Evolutionary conservation across 2,797 vertebrate genomes (phyloP).

Genomic region (Malurus splendens): DNA sequence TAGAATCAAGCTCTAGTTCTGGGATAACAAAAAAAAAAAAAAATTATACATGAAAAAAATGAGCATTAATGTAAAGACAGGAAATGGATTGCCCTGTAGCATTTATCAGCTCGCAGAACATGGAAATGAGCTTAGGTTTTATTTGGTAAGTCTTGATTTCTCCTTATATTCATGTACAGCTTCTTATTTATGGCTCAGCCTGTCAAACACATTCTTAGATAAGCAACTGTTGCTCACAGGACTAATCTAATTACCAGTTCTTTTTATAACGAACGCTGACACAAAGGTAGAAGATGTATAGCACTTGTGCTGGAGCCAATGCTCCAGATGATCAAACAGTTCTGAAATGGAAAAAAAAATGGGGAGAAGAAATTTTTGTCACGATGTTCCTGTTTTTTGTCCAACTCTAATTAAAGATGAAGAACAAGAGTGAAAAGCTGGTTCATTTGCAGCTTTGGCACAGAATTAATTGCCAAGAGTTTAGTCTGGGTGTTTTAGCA

Average conservation of each 20-base stretch:
- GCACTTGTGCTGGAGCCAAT: slow-evolving; percentile 36
- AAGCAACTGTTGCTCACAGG: slow-evolving; percentile 49
- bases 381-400: slow-evolving; percentile 43
- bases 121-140: background rate
- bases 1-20: background rate
- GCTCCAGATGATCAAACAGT: slow-evolving; percentile 41
- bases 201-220: slow-evolving; percentile 42
- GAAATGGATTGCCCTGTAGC: background rate
- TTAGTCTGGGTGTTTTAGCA: background rate
- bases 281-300: slow-evolving; percentile 39
- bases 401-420: slow-evolving; percentile 53
- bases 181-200: slow-evolving; percentile 44
- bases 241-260: slow-evolving; percentile 43
- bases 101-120: background rate
- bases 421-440: slow-evolving; percentile 36
- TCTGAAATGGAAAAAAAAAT: background rate
- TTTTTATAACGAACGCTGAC: slow-evolving; percentile 43
- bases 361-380: slow-evolving; percentile 21
- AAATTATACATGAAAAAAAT: background rate
- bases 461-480: slow-evolving; percentile 28
- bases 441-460: slow-evolving; percentile 24
- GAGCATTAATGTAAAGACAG: background rate
- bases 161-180: slow-evolving; percentile 5
- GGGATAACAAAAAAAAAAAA: background rate
- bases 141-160: slow-evolving; percentile 14